Conservation (phyloP, 2,113 vertebrate species). For the Hypocryptadius cinnamomeus region DNA sequence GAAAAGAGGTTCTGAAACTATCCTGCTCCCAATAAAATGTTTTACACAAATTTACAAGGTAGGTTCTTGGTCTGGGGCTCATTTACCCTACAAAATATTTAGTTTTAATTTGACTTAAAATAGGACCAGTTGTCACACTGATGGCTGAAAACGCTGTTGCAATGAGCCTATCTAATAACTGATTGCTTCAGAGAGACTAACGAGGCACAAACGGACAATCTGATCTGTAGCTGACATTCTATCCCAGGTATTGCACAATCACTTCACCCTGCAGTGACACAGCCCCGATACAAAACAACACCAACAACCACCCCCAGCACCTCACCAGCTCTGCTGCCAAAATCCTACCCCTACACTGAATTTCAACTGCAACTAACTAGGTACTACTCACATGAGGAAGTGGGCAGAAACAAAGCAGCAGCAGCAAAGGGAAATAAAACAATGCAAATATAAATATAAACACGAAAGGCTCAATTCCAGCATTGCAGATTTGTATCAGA, state of each 20-base stretch:
- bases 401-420: neutral
- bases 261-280: neutral
- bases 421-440: neutral
- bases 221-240: neutral
- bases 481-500: neutral
- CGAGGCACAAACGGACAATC: neutral
- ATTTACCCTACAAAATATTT: neutral
- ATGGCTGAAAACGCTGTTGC: neutral
- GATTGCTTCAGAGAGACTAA: neutral
- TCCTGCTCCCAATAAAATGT: too few relatives aligned
- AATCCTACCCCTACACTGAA: neutral
- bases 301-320: neutral
- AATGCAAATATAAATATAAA: neutral
- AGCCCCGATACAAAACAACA: neutral
- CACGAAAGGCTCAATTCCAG: neutral
- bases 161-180: neutral
- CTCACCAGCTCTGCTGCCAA: neutral
- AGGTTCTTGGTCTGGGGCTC: neutral
- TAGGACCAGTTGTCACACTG: neutral
- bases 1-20: neutral
- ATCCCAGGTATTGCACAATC: conserved; percentile 5
- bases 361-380: neutral
- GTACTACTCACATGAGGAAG: neutral
- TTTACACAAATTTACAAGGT: neutral
- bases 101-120: neutral